These are phyloP conservation scores for Fratercula arctica DNA, from an alignment of 2,797 vertebrate species.

Conservation along the genomic window DNA sequence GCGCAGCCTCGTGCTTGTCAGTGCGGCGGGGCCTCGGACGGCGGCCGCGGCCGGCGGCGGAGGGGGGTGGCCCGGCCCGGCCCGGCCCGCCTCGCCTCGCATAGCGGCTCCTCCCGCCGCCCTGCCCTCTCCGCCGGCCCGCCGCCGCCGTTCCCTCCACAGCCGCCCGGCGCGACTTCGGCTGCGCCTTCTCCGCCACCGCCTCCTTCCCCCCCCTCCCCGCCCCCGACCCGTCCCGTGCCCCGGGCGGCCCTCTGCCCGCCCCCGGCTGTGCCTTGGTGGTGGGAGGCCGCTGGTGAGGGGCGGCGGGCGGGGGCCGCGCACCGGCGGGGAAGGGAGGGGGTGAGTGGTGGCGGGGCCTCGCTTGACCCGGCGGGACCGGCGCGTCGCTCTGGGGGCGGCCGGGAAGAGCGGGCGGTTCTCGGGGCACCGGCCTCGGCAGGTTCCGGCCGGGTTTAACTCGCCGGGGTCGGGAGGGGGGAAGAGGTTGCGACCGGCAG, in stretches of 20 bases:
- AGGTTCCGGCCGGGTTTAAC: not conserved
- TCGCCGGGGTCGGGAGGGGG: not conserved
- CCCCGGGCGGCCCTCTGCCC: not conserved
- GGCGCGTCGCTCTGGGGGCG: not conserved
- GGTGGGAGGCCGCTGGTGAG: not conserved
- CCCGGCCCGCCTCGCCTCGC: not conserved
- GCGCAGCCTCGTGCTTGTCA: not conserved
- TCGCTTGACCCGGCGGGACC: not conserved
- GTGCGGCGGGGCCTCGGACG: not conserved
- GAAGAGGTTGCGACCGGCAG: not conserved
- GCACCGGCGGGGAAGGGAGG: not conserved
- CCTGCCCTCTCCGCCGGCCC: not conserved
- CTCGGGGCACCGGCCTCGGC: not conserved
- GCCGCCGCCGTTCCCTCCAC: not conserved
- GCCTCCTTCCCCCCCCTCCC: not conserved
- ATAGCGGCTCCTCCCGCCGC: not conserved
- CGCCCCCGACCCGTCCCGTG: not conserved
- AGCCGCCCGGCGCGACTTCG: not conserved
- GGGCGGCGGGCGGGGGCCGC: not conserved
- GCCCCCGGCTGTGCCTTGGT: not conserved
- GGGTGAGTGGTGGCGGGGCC: not conserved
- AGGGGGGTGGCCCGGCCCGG: not conserved
- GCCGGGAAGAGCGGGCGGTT: not conserved
- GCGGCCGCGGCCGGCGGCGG: not conserved
- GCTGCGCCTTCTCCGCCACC: not conserved